phyloP scores from a whole-genome alignment of 1,140 invertebrate species.

The Neotoxoptera formosana region DNA sequence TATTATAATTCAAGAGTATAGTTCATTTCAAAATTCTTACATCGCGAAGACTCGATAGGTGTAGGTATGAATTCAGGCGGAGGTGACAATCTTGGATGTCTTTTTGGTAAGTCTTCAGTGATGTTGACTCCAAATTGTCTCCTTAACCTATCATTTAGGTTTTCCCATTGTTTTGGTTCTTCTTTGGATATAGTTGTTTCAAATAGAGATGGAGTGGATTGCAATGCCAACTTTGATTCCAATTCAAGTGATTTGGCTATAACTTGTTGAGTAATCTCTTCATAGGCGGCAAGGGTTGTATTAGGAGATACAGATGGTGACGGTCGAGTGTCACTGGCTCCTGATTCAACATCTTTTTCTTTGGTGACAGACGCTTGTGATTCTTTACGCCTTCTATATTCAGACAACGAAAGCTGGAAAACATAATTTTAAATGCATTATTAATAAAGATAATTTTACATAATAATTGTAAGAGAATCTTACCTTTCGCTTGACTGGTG shows the following conservation, averaged over 20 bases:
- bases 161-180: constrained; percentile 71
- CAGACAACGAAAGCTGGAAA: constrained; percentile 74
- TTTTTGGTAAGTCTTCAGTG: constrained; percentile 69
- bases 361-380: constrained; percentile 60
- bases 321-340: constrained; percentile 37
- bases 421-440: constrained; percentile 57
- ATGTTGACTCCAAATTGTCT: constrained; percentile 78
- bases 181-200: constrained; percentile 44
- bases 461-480: not conserved
- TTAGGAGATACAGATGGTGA: constrained; percentile 52
- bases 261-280: constrained; percentile 58
- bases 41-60: constrained; percentile 30
- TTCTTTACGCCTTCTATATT: constrained; percentile 74
- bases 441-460: not conserved
- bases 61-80: constrained; percentile 3
- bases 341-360: constrained; percentile 57
- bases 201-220: constrained; percentile 20
- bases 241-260: constrained; percentile 60
- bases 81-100: constrained; percentile 62
- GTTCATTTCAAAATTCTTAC: constrained; percentile 10
- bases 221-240: constrained; percentile 53
- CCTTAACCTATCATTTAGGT: constrained; percentile 76
- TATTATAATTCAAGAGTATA: not conserved
- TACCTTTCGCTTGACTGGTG: constrained; percentile 42
- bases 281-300: constrained; percentile 44